Base-by-base conservation (phyloP, 1,140 invertebrate genomes). In the Drosophila equinoxialis region DNA sequence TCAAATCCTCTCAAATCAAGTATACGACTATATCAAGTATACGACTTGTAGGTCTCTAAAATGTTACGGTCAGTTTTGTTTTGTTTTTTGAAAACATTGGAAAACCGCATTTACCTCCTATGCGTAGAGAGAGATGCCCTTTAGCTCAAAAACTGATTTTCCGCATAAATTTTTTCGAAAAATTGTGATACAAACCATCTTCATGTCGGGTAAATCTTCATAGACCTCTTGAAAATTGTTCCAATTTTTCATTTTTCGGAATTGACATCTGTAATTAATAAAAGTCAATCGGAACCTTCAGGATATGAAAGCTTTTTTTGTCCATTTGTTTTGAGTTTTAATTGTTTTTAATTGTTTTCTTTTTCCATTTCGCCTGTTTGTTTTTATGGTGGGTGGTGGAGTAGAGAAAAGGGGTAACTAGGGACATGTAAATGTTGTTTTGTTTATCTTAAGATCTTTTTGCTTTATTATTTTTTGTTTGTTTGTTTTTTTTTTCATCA, bases 251-350 rank as follows among this genome's bases (percentile, higher is more conserved):
- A n/a, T 30, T 6, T 4, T 4, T 6, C 0, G 1, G 5, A 30
- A 30, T 30, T 6, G 4, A 6, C 26, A 30, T 30, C 30, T 30
- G 30, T 30, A 30, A 30, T 30, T 6, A 51, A 51, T 51, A 51
- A 51, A 51, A 51, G 17, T 20, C 45, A 23, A 7, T 51, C 7
- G 10, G 17, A 51, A 11, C n/a, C 45, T 51, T 51, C 8, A 8
- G 17, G 20, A 51, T 51, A 51, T 51, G 17, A 51, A 51, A 8
- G 45, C 17, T 23, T 11, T 6, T 51, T 51, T 10, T 23, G 20
- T 7, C 45, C 45, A 23, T 51, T 51, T 20, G 45, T 51, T 51
- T 51, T 51, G 45, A 51, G 45, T 51, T 23, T 23, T 51, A 51
- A 17, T 51, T 51, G 30, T 30, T 51, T 23, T 48, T 48, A 48